These are phyloP conservation scores for Condylura cristata DNA, from an alignment of 2,113 vertebrate genomes.

Conservation along the genomic window DNA sequence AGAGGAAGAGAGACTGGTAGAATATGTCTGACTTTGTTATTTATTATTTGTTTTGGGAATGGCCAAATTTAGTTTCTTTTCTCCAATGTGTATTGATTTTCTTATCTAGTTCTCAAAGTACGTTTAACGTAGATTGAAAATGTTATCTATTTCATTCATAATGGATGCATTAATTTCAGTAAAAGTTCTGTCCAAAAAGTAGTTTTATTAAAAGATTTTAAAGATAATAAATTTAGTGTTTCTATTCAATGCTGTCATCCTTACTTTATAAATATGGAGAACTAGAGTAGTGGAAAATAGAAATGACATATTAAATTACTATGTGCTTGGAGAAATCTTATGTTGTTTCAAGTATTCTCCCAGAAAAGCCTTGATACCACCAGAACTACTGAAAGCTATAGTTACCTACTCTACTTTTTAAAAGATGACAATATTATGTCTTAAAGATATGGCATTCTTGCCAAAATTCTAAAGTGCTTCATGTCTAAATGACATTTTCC, in stretches of 20 bases:
- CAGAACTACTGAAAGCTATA: not conserved
- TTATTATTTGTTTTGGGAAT: not conserved
- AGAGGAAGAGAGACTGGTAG: not conserved
- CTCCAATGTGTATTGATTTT: not conserved
- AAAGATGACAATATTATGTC: conserved; percentile 9
- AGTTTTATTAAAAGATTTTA: conserved; percentile 6
- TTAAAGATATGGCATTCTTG: conserved; percentile 24
- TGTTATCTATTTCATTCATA: not conserved
- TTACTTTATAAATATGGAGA: conserved; percentile 16
- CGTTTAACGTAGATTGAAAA: not conserved
- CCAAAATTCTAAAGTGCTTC: conserved; percentile 16
- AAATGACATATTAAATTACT: conserved; percentile 26
- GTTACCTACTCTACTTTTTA: conserved; percentile 10
- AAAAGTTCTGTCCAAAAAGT: not conserved
- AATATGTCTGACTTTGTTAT: not conserved
- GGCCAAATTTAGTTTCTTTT: not conserved
- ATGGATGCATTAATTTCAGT: not conserved
- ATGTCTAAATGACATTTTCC: not conserved
- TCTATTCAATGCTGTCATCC: not conserved
- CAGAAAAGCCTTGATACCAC: not conserved
- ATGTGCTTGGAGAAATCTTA: not conserved
- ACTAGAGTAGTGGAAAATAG: not conserved
- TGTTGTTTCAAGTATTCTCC: not conserved
- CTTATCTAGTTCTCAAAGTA: not conserved
- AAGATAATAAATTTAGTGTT: not conserved